Conservation (phyloP, 2,888 invertebrate genomes). For the Sclerodermus sp. region DNA sequence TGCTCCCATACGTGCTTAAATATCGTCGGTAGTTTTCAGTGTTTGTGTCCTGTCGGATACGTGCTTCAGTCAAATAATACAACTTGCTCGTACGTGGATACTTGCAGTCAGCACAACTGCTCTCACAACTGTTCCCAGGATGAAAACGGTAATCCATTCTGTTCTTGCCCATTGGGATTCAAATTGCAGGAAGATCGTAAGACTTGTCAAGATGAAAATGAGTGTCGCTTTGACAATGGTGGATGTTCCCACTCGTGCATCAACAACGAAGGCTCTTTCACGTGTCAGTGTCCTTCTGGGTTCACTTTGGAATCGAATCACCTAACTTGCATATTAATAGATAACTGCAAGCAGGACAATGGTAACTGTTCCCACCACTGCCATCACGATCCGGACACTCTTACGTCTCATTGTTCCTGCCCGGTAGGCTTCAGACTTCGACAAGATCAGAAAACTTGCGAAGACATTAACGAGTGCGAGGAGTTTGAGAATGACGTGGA, state of each 20-base stretch:
- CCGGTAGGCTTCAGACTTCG: conserved; percentile 57
- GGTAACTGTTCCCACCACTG: conserved; percentile 43
- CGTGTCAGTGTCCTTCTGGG: conserved; percentile 59
- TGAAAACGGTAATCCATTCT: conserved; percentile 55
- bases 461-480: conserved; percentile 53
- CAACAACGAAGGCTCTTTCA: conserved; percentile 60
- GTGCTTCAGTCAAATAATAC: conserved; percentile 36
- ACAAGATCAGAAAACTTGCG: conserved; percentile 43
- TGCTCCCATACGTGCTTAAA: conserved; percentile 61
- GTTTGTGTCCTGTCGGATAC: conserved; percentile 56
- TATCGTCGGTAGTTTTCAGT: conserved; percentile 57
- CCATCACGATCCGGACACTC: conserved; percentile 56
- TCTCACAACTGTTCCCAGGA: conserved; percentile 60
- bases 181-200: conserved; percentile 44
- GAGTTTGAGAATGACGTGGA: conserved; percentile 50
- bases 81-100: conserved; percentile 41
- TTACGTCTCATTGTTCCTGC: conserved; percentile 59
- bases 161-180: conserved; percentile 62
- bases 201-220: conserved; percentile 50
- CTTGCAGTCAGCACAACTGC: conserved; percentile 56
- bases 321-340: conserved; percentile 56
- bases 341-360: conserved; percentile 43
- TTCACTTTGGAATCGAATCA: conserved; percentile 50
- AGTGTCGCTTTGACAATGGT: conserved; percentile 50
- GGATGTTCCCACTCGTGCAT: conserved; percentile 55